Base-by-base conservation (phyloP, 2,888 invertebrate species). In the Clistopyga incitator region DNA sequence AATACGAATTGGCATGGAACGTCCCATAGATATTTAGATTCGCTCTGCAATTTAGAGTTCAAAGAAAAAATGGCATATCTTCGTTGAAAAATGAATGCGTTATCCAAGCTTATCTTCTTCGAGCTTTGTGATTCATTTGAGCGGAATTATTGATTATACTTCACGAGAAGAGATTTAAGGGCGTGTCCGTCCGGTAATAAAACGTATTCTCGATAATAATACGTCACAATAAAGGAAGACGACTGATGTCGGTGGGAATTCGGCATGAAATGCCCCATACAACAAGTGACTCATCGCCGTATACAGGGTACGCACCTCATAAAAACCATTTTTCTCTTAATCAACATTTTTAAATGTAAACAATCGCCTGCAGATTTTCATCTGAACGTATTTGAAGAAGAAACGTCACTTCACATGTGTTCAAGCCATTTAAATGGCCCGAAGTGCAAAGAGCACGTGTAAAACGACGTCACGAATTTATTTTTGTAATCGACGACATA, bases 371-470 rank as follows among this genome's bases (percentile, higher is more conserved):
- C 6, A 38, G 10, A 38, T 38, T 38, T 6, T 38, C 38, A 10
- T 4, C 34, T 6, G 10, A 38, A 1, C 38, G 1, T 10, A 38
- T 0, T 6, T 6, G 25, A 56, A 13, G 23, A 25, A 42, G 11
- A 56, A 56, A 42, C 38, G 54, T 71, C 54, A n/a, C 18, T 34
- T 38, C 52, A 3, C 71, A 56, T n/a, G 71, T 38, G 38, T n/a
- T 23, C n/a, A 42, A 42, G n/a, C 20, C 23, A 2, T 71, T 71
- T 56, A 23, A n/a, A 68, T 47, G 18, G 34, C 29, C 6, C 10
- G 67, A 8, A 47, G 11, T 13, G 25, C 13, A 18, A 29, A 29
- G 18, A 29, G 50, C 68, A 52, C 68, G 50, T 68, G 50, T 45
- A 56, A n/a, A 1, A n/a, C n/a, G 54, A 23, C 54, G 56, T 56